phyloP scores from a whole-genome alignment of 2,113 vertebrate genomes.

The Zootoca vivipara region DNA sequence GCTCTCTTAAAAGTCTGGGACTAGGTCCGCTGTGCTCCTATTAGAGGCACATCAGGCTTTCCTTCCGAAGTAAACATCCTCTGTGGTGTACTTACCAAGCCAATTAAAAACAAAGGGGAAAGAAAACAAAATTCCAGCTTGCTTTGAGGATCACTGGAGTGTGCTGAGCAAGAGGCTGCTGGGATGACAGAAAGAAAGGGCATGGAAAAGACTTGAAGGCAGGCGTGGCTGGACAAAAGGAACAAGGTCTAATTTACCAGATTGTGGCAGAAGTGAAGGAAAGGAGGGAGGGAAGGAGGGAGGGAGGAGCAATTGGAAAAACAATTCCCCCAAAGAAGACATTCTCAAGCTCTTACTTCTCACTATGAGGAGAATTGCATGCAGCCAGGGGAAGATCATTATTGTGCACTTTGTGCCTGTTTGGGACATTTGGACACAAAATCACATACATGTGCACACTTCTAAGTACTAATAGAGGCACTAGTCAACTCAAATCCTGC shows the following conservation, averaged over 20 bases:
- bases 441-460: neutral
- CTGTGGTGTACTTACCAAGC: conserved; percentile 45
- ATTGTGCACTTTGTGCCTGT: conserved; percentile 33
- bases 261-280: conserved; percentile 43
- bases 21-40: conserved; percentile 48
- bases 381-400: conserved; percentile 41
- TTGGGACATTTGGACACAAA: neutral
- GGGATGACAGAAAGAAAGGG: neutral
- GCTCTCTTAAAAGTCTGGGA: conserved; percentile 62
- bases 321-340: neutral
- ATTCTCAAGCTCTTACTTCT: conserved; percentile 45
- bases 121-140: conserved; percentile 43
- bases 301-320: conserved; percentile 24
- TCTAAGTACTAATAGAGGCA: neutral
- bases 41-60: conserved; percentile 64
- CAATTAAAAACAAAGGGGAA: conserved; percentile 51
- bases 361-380: conserved; percentile 42
- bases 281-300: conserved; percentile 36
- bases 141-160: conserved; percentile 45
- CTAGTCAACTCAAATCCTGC: neutral
- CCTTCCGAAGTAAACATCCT: conserved; percentile 62
- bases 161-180: neutral
- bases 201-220: conserved; percentile 30
- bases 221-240: conserved; percentile 35
- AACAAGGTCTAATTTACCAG: conserved; percentile 52